Evolutionary conservation across 2,888 invertebrate genomes (phyloP).

Genomic region (Heliconius sara): DNA sequence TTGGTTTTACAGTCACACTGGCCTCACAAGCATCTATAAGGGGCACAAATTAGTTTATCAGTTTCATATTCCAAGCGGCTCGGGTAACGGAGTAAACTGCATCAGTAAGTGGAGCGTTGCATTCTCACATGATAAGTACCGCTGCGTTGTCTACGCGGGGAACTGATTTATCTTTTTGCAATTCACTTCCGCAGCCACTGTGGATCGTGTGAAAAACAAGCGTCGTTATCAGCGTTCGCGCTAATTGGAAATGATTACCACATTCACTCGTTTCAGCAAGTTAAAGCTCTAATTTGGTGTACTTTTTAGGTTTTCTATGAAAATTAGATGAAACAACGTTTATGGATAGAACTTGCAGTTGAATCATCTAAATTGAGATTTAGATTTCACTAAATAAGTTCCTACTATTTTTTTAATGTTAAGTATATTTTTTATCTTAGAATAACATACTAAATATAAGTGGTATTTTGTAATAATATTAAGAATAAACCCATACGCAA

Average conservation of each 20-base stretch:
- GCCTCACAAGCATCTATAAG: slow-evolving; percentile 44
- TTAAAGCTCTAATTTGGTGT: slow-evolving; percentile 21
- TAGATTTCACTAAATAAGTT: background rate
- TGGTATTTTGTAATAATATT: too few species aligned
- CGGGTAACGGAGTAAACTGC: slow-evolving; percentile 60
- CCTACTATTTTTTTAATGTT: background rate
- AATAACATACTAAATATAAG: too few species aligned
- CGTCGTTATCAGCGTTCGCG: slow-evolving; percentile 37
- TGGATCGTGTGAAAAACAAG: slow-evolving; percentile 57
- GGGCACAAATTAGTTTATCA: slow-evolving; percentile 49
- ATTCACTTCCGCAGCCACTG: slow-evolving; percentile 63
- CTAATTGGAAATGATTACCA: slow-evolving; percentile 44
- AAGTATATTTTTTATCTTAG: background rate
- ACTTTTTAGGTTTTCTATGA: slow-evolving; percentile 1
- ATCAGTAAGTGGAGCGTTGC: slow-evolving; percentile 74
- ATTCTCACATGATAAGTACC: slow-evolving; percentile 75
- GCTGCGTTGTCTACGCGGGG: slow-evolving; percentile 65
- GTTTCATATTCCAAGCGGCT: slow-evolving; percentile 52
- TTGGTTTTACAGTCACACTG: too few species aligned
- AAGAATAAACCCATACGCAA: too few species aligned
- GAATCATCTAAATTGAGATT: background rate
- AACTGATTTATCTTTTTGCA: slow-evolving; percentile 66
- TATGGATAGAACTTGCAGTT: background rate
- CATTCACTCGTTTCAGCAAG: slow-evolving; percentile 31
- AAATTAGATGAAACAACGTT: background rate